These are phyloP conservation scores for Cydia amplana DNA, from an alignment of 1,140 invertebrate species.

Conservation along the genomic window DNA sequence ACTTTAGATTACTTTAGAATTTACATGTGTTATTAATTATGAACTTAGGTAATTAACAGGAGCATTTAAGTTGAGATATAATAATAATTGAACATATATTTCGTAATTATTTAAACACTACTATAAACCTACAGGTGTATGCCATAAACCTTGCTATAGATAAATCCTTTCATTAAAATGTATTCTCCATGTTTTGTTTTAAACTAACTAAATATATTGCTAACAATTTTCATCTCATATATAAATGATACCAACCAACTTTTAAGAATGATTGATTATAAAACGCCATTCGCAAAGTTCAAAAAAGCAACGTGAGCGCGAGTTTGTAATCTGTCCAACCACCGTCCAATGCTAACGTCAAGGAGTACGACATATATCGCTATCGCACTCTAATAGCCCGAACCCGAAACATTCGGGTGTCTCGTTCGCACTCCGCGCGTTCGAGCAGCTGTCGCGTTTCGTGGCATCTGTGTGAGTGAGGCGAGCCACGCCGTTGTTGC, in stretches of 20 bases:
- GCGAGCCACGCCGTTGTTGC: constrained; percentile 63
- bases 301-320: constrained; percentile 14
- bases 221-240: neutral
- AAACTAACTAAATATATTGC: neutral
- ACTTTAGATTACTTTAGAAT: neutral
- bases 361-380: constrained; percentile 4
- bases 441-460: neutral
- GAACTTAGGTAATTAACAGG: neutral
- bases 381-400: constrained; percentile 15
- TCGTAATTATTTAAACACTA: too few species aligned
- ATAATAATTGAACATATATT: too few species aligned
- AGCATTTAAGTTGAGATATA: too few species aligned
- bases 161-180: neutral
- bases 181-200: neutral
- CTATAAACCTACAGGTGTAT: neutral
- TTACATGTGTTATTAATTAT: neutral
- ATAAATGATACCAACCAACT: neutral
- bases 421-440: constrained; percentile 24
- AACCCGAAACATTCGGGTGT: constrained; percentile 11
- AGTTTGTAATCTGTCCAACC: constrained; percentile 20
- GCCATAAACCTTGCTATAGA: neutral
- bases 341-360: constrained; percentile 16
- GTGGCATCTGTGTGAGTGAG: constrained; percentile 17
- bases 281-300: constrained; percentile 18
- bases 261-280: neutral